phyloP scores from a whole-genome alignment of 1,140 invertebrate genomes.

The Zaprionus ghesquierei region DNA sequence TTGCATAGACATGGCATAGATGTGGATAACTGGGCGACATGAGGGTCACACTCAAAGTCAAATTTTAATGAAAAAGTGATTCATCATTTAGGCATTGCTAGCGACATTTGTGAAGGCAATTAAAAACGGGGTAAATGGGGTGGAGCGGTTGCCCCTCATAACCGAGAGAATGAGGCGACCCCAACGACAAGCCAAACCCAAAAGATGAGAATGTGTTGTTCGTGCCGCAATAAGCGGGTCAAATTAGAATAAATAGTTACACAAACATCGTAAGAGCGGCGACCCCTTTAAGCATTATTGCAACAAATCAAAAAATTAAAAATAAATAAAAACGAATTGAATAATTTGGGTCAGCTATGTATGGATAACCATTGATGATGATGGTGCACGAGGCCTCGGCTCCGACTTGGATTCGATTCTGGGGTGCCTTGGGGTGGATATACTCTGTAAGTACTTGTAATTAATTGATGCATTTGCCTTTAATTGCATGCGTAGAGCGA shows the following conservation, averaged over 20 bases:
- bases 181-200: slow-evolving; percentile 9
- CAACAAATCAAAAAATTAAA: slow-evolving; percentile 82
- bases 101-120: slow-evolving; percentile 61
- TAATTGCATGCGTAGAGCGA: slow-evolving; percentile 47
- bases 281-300: slow-evolving; percentile 58
- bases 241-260: slow-evolving; percentile 82
- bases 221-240: slow-evolving; percentile 70
- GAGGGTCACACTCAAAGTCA: slow-evolving; percentile 77
- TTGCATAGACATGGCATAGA: slow-evolving; percentile 32
- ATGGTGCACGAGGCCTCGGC: background rate
- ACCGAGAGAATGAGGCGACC: slow-evolving; percentile 16
- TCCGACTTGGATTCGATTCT: slow-evolving; percentile 7
- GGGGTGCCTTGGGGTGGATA: slow-evolving; percentile 12
- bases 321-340: slow-evolving; percentile 82
- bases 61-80: slow-evolving; percentile 81
- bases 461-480: slow-evolving; percentile 74
- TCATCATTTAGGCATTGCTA: slow-evolving; percentile 74
- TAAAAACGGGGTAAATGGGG: slow-evolving; percentile 57
- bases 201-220: slow-evolving; percentile 35
- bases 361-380: slow-evolving; percentile 43
- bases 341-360: slow-evolving; percentile 79
- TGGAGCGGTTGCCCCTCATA: slow-evolving; percentile 34
- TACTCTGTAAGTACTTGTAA: slow-evolving; percentile 59
- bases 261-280: slow-evolving; percentile 71
- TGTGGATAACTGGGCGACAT: slow-evolving; percentile 53